phyloP scores from a whole-genome alignment of 2,888 invertebrate genomes.

The Watsonalla binaria region DNA sequence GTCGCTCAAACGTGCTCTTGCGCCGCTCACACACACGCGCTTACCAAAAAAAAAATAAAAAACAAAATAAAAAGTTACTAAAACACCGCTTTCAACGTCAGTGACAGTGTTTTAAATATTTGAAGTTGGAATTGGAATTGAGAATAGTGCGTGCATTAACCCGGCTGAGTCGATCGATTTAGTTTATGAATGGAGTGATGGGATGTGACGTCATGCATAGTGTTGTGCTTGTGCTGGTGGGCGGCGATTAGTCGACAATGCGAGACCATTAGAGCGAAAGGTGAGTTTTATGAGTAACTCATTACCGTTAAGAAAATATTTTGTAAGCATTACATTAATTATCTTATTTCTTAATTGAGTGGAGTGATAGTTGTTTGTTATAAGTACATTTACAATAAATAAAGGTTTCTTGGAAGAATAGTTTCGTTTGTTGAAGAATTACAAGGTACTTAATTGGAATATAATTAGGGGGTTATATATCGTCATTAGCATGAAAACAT shows the following conservation, averaged over 20 bases:
- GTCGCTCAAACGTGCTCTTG: conserved; percentile 68
- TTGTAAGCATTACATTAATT: conserved; percentile 14
- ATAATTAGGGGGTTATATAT: no score
- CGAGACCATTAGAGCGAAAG: conserved; percentile 71
- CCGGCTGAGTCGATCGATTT: conserved; percentile 41
- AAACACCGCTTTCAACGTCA: conserved; percentile 20
- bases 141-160: conserved; percentile 40
- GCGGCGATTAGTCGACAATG: conserved; percentile 69
- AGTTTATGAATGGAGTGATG: conserved; percentile 72
- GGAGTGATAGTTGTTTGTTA: background rate
- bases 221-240: conserved; percentile 66
- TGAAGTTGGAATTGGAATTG: conserved; percentile 17
- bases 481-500: no score
- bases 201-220: conserved; percentile 76
- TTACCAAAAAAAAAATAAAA: conserved; percentile 37
- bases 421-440: no score
- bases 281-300: conserved; percentile 58
- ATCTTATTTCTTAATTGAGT: background rate
- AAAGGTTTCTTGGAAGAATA: background rate
- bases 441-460: no score
- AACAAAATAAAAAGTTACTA: conserved; percentile 23
- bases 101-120: conserved; percentile 27
- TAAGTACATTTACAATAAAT: background rate
- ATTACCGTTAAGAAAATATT: conserved; percentile 42
- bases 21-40: conserved; percentile 67